Percentiles rank a stretch among this genome's conserved stretches.
phyloP scores from a whole-genome alignment of 1,140 invertebrate species.

The Drosophila miranda region DNA sequence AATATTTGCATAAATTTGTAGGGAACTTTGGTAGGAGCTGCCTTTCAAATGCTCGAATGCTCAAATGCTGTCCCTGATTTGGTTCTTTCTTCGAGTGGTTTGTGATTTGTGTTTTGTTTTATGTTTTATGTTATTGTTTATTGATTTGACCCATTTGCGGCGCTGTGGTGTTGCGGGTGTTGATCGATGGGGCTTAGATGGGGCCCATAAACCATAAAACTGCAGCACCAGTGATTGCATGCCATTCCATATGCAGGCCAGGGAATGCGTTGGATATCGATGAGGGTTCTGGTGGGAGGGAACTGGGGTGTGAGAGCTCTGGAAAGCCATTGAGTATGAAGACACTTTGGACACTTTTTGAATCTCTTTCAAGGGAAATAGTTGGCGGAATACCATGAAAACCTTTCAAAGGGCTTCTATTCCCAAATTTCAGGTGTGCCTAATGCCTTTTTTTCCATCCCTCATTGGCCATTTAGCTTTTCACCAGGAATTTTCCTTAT shows the following conservation, averaged over 20 bases:
- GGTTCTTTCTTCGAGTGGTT: conserved; percentile 32
- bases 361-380: no score
- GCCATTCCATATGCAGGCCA: conserved; percentile 18
- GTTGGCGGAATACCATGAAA: no score
- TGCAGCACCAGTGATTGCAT: conserved; percentile 20
- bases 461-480: no score
- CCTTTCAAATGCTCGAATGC: conserved; percentile 4
- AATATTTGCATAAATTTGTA: conserved; percentile 70
- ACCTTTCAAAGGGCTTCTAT: no score
- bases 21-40: conserved; percentile 24
- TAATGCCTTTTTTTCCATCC: no score
- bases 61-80: conserved; percentile 15
- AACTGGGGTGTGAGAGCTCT: neutral
- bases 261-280: neutral
- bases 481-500: no score
- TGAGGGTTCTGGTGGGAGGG: no score
- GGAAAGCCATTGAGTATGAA: no score
- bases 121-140: conserved; percentile 57
- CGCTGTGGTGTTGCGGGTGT: neutral
- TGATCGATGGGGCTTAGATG: conserved; percentile 41
- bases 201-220: conserved; percentile 1
- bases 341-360: no score
- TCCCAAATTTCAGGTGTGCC: no score
- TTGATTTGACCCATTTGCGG: conserved; percentile 66
- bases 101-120: conserved; percentile 8